Base-by-base conservation (phyloP, 2,113 vertebrate species). In the Eolophus roseicapilla region DNA sequence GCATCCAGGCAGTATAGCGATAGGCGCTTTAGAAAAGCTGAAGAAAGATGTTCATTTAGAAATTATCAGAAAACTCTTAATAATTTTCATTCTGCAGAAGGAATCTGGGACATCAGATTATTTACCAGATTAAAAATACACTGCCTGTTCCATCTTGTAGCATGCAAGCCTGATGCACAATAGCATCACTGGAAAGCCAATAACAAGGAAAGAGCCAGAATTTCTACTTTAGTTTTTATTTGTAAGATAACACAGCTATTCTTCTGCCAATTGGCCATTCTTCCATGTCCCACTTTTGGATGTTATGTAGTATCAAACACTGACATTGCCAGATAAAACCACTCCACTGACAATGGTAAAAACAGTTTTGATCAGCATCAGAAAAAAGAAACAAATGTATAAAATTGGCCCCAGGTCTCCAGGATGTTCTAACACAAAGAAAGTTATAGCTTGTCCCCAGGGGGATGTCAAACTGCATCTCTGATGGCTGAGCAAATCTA, bases 41-140 rank as follows among this genome's bases (percentile, higher is more conserved):
- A 67, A 82, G 55, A 79, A 65, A 93, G 83, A 82, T 88, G 68
- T 80, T 93, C 46, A 83, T 92, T 95, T 86, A 90, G 73, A 88
- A 82, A 76, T 65, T 27, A 82, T 93, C 53, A 43, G 70, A 8
- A 69, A 89, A 85, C 33, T 62, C 86, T 86, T 33, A 55, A 60
- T 95, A 16, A 60, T 87, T 88, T 94, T 74, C 73, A 77, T 60
- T 76, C 87, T 82, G 43, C 65, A 70, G 81, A 67, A 94, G 68
- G 71, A 86, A 95, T 88, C 25, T 92, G 79, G 49, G 83, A 25
- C 85, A 76, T 65, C 20, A 75, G 84, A 62, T 95, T 89, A 91
- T 87, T 96, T 68, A 53, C 76, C 75, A 94, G 78, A 79, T 92
- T 91, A 77, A 75, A 92, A 52, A 78, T 28, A 59, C 35, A 8